Conservation (phyloP, 2,888 invertebrate genomes). For the Pollenia labialis region DNA sequence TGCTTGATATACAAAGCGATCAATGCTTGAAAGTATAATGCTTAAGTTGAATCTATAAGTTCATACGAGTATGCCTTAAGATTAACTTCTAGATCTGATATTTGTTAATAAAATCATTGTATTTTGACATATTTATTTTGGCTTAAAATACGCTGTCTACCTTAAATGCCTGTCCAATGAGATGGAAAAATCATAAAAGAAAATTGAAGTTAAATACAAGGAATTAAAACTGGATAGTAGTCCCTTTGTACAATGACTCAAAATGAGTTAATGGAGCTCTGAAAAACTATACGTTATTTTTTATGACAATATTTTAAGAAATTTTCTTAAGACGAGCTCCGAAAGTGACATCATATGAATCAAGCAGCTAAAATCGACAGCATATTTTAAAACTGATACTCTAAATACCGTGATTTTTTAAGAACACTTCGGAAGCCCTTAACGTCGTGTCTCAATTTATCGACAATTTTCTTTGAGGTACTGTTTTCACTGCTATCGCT, state of each 20-base stretch:
- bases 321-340: not conserved
- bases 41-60: no score
- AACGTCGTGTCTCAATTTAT: constrained; percentile 93
- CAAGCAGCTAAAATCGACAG: constrained; percentile 53
- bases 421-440: constrained; percentile 88
- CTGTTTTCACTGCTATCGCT: constrained; percentile 85
- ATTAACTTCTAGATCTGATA: no score
- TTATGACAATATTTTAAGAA: no score
- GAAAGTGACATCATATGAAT: not conserved
- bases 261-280: not conserved
- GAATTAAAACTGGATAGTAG: not conserved
- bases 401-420: constrained; percentile 85
- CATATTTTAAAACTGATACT: constrained; percentile 40
- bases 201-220: not conserved
- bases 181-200: not conserved
- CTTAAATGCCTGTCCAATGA: constrained; percentile 6
- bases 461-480: constrained; percentile 90
- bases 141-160: constrained; percentile 53
- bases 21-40: no score
- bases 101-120: not conserved
- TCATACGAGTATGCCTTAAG: no score
- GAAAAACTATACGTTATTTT: no score
- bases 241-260: not conserved
- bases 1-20: no score
- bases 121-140: not conserved